Conservation (phyloP, 2,113 vertebrate genomes). For the Hydrolagus affinis region DNA sequence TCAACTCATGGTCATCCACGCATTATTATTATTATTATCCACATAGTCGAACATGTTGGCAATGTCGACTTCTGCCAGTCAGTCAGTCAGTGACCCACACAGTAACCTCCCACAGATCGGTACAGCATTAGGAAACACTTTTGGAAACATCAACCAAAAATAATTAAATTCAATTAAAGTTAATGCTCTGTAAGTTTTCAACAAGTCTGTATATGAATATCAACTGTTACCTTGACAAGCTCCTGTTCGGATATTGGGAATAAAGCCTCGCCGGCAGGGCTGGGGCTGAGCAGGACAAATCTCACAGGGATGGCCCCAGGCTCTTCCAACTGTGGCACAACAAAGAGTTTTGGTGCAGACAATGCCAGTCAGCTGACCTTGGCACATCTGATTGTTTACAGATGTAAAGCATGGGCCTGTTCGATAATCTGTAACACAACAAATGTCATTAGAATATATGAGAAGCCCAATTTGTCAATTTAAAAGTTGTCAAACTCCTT, state of each 20-base stretch:
- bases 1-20: conserved; percentile 38
- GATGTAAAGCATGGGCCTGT: conserved; percentile 93
- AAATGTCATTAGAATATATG: neutral
- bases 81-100: conserved; percentile 50
- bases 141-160: conserved; percentile 60
- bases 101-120: conserved; percentile 57
- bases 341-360: conserved; percentile 96
- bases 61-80: neutral
- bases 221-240: conserved; percentile 84
- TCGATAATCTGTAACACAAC: conserved; percentile 73
- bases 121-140: conserved; percentile 53
- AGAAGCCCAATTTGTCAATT: neutral
- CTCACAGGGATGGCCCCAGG: conserved; percentile 96
- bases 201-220: conserved; percentile 41
- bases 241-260: conserved; percentile 87
- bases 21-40: conserved; percentile 46
- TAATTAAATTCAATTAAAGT: conserved; percentile 63
- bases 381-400: conserved; percentile 97
- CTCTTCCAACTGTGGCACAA: conserved; percentile 90
- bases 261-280: conserved; percentile 91
- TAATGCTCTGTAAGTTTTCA: conserved; percentile 52
- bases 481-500: neutral
- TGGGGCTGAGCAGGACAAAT: conserved; percentile 96
- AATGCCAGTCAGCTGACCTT: conserved; percentile 91
- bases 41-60: conserved; percentile 39